Conservation (phyloP, 2,888 invertebrate species). For the Allophyes oxyacanthae region DNA sequence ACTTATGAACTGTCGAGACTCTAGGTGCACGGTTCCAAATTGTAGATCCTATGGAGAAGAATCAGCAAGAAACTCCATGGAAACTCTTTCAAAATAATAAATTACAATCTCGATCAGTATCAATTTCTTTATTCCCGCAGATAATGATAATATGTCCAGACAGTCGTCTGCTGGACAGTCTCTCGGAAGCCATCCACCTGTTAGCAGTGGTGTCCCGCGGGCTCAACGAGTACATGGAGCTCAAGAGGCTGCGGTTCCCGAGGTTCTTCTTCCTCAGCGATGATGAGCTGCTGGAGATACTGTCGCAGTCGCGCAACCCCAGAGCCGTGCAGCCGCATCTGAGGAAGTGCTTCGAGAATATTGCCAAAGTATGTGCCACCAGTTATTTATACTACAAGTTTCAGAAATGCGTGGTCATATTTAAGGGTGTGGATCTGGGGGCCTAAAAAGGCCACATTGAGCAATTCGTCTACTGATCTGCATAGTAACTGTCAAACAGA, state of each 20-base stretch:
- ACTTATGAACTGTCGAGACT: too few species aligned
- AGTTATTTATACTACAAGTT: too few species aligned
- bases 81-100: too few species aligned
- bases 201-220: slow-evolving; percentile 93
- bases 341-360: slow-evolving; percentile 95
- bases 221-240: slow-evolving; percentile 93
- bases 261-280: slow-evolving; percentile 95
- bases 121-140: slow-evolving; percentile 71
- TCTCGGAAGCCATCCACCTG: slow-evolving; percentile 92
- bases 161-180: slow-evolving; percentile 91
- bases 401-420: too few species aligned
- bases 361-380: slow-evolving; percentile 86
- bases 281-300: slow-evolving; percentile 94
- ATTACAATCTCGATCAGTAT: too few species aligned
- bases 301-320: slow-evolving; percentile 94
- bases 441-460: too few species aligned
- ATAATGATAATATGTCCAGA: slow-evolving; percentile 91
- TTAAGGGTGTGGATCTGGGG: too few species aligned
- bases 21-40: too few species aligned
- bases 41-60: too few species aligned
- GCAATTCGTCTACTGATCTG: too few species aligned
- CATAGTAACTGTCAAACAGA: too few species aligned
- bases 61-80: too few species aligned
- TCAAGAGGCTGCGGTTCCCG: slow-evolving; percentile 93
- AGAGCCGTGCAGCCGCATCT: slow-evolving; percentile 94